Base-by-base conservation (phyloP, 35 echinoderm and acorn worm genomes). In the Eucidaris tribuloides region DNA sequence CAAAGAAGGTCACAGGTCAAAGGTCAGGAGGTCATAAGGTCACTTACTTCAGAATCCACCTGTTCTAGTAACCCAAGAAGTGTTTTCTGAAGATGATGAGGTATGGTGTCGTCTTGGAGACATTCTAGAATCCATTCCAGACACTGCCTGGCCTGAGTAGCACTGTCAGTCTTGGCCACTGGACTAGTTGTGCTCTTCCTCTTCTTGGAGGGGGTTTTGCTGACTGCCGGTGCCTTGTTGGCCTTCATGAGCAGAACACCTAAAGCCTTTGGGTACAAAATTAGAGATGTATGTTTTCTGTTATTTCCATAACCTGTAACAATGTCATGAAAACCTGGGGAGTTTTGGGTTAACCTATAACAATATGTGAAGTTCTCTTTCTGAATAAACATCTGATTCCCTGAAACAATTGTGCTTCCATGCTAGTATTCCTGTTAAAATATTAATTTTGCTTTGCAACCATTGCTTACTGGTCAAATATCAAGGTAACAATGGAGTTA, bases 41-140 rank as follows among this genome's bases (percentile, higher is more conserved):
- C n/a, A 46, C 41, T 39, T 58, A 94, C 81, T 83, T 89, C 66
- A 37, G 76, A 79, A 52, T 89, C 71, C 13, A 94, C 91, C 35
- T 62, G 27, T 6, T 52, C 22, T 40, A 93, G 64, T 4, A 64
- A 15, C 29, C 68, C 46, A 17, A 89, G 66, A 23, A 94, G 56
- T 17, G 71, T 46, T 46, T 58, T 81, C 46, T 83, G 71, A 14
- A 86, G 32, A 84, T 80, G 46, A 25, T 48, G 42, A 40, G 86
- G 91, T 27, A 72, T 89, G 5, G 64, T 60, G 11, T 81, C 81
- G 17, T 62, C 27, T 28, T 59, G 66, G 2, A 89, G 54, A 68
- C 45, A 79, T 20, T 29, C 68, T 9, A 88, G 25, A 19, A 94
- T 29, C 85, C 85, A 88, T 31, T 89, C 81, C 32, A 94, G 62